These are phyloP conservation scores for Eriocheir sinensis DNA, from an alignment of 1,140 invertebrate genomes.

Conservation along the genomic window DNA sequence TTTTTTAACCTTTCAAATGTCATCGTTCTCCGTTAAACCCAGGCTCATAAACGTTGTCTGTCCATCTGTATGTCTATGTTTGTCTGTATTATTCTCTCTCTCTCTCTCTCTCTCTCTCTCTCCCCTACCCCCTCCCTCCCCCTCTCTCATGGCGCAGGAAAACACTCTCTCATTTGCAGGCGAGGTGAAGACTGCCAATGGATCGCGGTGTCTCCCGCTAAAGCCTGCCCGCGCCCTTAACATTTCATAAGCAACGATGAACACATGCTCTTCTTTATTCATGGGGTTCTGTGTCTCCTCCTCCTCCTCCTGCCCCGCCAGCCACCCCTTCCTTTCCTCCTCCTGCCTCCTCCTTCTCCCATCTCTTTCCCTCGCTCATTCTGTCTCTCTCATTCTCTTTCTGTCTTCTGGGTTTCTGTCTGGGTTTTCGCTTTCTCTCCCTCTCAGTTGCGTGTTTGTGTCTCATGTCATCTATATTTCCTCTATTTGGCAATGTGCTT, in stretches of 20 bases:
- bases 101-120: slow-evolving; percentile 22
- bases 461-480: neutral
- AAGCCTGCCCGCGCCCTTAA: neutral
- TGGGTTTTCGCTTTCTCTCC: neutral
- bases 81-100: neutral
- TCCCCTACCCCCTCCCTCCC: neutral
- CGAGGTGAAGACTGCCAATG: no score
- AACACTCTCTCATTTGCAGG: no score
- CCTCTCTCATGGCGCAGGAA: no score
- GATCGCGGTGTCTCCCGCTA: neutral
- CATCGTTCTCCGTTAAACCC: no score
- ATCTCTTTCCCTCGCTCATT: neutral
- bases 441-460: neutral
- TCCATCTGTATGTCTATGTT: no score
- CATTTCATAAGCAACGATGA: slow-evolving; percentile 51
- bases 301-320: neutral
- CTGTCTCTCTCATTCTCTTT: slow-evolving; percentile 5
- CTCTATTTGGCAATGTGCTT: neutral
- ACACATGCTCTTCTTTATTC: slow-evolving; percentile 44
- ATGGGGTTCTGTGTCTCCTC: slow-evolving; percentile 33
- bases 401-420: neutral
- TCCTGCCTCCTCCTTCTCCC: neutral
- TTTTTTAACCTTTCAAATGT: no score
- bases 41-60: no score
- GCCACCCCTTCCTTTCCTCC: neutral